Evolutionary conservation across 2,113 vertebrate genomes (phyloP), one percentile per base, ranked within the genome.

Genomic region (Neolamprologus longior): DNA sequence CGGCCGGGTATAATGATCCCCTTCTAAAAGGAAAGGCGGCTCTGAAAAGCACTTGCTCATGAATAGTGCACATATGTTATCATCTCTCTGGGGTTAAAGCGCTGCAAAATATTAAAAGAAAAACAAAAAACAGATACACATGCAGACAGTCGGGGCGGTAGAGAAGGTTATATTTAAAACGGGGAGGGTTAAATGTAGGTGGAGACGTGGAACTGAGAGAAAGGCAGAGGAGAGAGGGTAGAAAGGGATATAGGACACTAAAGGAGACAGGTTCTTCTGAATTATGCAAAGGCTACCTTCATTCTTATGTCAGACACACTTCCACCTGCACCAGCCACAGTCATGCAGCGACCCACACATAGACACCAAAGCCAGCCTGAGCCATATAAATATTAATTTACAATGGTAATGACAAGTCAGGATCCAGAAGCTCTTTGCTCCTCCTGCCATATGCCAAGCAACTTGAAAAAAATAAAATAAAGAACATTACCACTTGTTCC

Each of bases 221-320:
- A 42, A 50, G 47, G 80, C 17, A 13, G 55, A 85, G 81, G 17
- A 52, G 47, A 80, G 21, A 80, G 61, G 63, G 54, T 35, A 35
- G 19, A 17, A 53, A 58, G 73, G 33, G 42, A 83, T 85, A 63
- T 63, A 61, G 82, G 71, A 90, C 68, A 90, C 81, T 87, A 86
- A 93, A 92, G 88, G 83, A 95, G 92, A 91, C 91, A 93, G 86
- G 68, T 91, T 86, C 33, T 53, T 88, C 88, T 95, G 90, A 95
- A 95, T 95, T 89, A 96, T 96, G 94, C 93, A 95, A 57, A 76
- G 33, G 81, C 63, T 91, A 92, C 73, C 88, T 88, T 93, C 85
- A 86, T 91, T 93, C 87, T 85, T 81, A 94, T 88, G 89, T 94
- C 90, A 87, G 55, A 89, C 91, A 91, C 89, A 93, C 88, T 85